These are phyloP conservation scores for Reinhardtius hippoglossoides DNA, from an alignment of 2,113 vertebrate species.

Conservation along the genomic window DNA sequence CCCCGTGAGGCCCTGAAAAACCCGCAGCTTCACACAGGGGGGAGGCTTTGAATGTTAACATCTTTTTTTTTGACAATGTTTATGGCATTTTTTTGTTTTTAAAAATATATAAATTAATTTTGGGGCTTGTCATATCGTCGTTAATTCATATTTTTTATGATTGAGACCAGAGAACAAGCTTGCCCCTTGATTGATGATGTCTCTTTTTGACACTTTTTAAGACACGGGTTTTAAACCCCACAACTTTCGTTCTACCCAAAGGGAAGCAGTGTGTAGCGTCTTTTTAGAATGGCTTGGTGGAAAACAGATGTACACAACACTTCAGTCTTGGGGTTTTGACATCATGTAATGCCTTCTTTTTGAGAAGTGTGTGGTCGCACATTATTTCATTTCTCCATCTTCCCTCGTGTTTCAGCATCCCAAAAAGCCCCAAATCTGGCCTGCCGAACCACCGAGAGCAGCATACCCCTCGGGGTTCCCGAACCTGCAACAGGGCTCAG, in stretches of 20 bases:
- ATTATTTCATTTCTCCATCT: too few species aligned
- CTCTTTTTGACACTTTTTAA: conserved; percentile 19
- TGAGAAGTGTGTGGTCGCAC: fast-evolving
- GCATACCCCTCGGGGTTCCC: too few species aligned
- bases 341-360: not conserved
- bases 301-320: too few species aligned
- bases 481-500: too few species aligned
- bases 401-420: too few species aligned
- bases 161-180: not conserved
- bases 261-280: conserved; percentile 35
- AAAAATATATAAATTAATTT: not conserved
- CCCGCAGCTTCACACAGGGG: conserved; percentile 18
- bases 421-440: too few species aligned
- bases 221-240: conserved; percentile 37
- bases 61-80: not conserved
- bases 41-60: conserved; percentile 6
- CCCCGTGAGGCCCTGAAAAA: conserved; percentile 33
- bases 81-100: not conserved
- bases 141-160: too few species aligned
- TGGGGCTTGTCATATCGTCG: not conserved
- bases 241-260: conserved; percentile 41
- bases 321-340: too few species aligned
- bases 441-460: too few species aligned
- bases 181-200: not conserved
- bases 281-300: too few species aligned